Percentiles rank a stretch among this genome's conserved stretches.
Conservation (phyloP, 1,140 invertebrate genomes). For the Cotesia vestalis region DNA sequence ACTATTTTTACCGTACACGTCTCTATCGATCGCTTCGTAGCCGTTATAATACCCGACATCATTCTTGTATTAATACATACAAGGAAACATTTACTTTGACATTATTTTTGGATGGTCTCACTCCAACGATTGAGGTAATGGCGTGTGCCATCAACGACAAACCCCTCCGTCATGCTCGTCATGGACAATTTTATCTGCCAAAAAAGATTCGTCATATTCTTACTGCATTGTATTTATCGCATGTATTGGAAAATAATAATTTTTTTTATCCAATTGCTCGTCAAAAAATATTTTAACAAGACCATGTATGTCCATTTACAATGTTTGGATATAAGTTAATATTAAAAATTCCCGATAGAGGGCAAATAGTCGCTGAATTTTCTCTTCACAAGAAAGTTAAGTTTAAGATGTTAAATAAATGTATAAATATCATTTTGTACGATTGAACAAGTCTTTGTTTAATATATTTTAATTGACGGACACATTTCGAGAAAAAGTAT, state of each 20-base stretch:
- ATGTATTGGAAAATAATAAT: too few relatives aligned
- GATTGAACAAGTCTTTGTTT: too few relatives aligned
- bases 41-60: not conserved
- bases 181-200: slow-evolving; percentile 55
- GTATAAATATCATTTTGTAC: too few relatives aligned
- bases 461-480: too few relatives aligned
- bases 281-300: not conserved
- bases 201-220: slow-evolving; percentile 52
- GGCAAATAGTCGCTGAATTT: too few relatives aligned
- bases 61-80: not conserved
- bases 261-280: too few relatives aligned
- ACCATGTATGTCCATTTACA: too few relatives aligned
- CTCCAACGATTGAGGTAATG: slow-evolving; percentile 56
- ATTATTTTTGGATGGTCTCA: not conserved
- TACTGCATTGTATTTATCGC: slow-evolving; percentile 12
- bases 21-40: not conserved
- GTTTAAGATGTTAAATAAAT: too few relatives aligned
- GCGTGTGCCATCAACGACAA: slow-evolving; percentile 50
- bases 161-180: slow-evolving; percentile 59
- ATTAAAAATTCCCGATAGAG: too few relatives aligned
- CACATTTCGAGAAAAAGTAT: too few relatives aligned
- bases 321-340: too few relatives aligned
- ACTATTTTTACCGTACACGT: not conserved
- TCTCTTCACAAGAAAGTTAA: too few relatives aligned
- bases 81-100: slow-evolving; percentile 22